phyloP scores from a whole-genome alignment of 92 coral and sea anemone genomes.

The Pocillopora meandrina region DNA sequence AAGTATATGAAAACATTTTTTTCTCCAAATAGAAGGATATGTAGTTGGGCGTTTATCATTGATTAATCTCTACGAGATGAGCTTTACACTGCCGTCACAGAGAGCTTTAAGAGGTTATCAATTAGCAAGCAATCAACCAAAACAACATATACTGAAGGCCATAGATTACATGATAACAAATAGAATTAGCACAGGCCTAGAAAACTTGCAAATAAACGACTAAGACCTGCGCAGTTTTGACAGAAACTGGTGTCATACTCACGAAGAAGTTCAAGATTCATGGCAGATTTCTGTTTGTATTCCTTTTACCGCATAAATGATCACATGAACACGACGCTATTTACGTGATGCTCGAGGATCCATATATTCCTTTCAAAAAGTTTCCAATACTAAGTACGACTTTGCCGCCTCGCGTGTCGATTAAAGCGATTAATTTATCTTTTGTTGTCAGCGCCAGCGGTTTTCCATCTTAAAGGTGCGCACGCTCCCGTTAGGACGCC shows the following conservation, averaged over 20 bases:
- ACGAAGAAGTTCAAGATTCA: constrained; percentile 98
- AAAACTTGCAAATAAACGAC: too few species aligned
- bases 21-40: too few species aligned
- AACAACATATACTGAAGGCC: too few species aligned
- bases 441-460: constrained; percentile 13
- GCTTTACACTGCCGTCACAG: too few species aligned
- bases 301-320: background rate
- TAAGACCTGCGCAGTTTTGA: background rate
- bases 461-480: constrained; percentile 27
- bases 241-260: constrained; percentile 49
- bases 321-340: background rate
- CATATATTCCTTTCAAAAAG: background rate
- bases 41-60: too few species aligned
- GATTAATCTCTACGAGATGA: too few species aligned
- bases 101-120: too few species aligned
- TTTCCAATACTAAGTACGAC: background rate
- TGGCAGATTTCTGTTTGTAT: constrained; percentile 20
- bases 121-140: too few species aligned
- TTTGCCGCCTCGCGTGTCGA: background rate
- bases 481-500: constrained; percentile 39
- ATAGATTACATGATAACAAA: too few species aligned
- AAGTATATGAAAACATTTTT: too few species aligned
- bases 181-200: too few species aligned
- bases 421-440: background rate
- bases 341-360: background rate